Conservation (phyloP, 2,888 invertebrate genomes). For the Liposcelis brunnea region DNA sequence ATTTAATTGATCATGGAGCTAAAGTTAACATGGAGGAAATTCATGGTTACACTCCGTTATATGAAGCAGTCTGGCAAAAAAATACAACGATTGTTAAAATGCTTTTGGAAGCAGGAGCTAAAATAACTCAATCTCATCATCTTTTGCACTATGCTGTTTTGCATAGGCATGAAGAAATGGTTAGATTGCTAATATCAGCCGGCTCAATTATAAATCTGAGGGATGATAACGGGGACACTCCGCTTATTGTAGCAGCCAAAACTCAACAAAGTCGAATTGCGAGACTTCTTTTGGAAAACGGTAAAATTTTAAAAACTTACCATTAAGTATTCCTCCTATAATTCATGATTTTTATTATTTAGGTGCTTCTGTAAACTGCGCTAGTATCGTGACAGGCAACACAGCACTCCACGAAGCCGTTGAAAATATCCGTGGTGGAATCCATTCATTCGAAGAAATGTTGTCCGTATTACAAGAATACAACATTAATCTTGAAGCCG, state of each 20-base stretch:
- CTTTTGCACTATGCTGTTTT: slow-evolving; percentile 49
- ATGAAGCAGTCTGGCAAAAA: slow-evolving; percentile 51
- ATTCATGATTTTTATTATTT: slow-evolving; percentile 18
- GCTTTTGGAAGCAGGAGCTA: slow-evolving; percentile 44
- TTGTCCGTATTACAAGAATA: slow-evolving; percentile 28
- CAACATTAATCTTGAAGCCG: slow-evolving; percentile 23
- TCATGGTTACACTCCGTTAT: slow-evolving; percentile 53
- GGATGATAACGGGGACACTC: slow-evolving; percentile 49
- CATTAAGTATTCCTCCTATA: not conserved
- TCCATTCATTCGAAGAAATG: slow-evolving; percentile 29
- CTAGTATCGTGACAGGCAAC: slow-evolving; percentile 34
- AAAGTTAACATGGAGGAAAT: slow-evolving; percentile 39
- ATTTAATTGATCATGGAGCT: slow-evolving; percentile 23
- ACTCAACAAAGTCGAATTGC: slow-evolving; percentile 33
- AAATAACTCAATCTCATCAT: slow-evolving; percentile 50
- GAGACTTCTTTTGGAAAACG: slow-evolving; percentile 34
- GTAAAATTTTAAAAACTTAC: slow-evolving; percentile 23
- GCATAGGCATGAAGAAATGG: slow-evolving; percentile 40
- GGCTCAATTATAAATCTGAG: slow-evolving; percentile 42
- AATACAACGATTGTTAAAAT: slow-evolving; percentile 37
- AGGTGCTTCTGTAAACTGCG: slow-evolving; percentile 38
- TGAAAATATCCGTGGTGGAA: slow-evolving; percentile 32
- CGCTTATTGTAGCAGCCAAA: slow-evolving; percentile 41
- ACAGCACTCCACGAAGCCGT: slow-evolving; percentile 44
- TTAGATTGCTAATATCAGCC: slow-evolving; percentile 35